These are phyloP conservation scores for Antechinus stuartii DNA, from an alignment of 2,113 vertebrate species.

Conservation along the genomic window DNA sequence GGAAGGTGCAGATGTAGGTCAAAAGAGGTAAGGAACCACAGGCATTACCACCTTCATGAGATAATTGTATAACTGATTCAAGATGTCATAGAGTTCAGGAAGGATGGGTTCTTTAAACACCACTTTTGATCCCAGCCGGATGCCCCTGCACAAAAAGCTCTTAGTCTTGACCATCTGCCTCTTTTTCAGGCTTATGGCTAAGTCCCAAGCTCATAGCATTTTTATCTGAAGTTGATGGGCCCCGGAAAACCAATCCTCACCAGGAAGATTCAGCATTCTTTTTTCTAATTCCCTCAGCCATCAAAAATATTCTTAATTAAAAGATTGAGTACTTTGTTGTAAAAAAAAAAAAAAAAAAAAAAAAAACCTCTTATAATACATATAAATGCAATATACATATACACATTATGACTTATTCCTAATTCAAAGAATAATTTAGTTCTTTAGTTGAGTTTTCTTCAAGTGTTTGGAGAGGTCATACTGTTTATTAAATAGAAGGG, in stretches of 20 bases:
- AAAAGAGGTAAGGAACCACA: conserved; percentile 3
- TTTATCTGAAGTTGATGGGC: not conserved
- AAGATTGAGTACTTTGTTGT: conserved; percentile 6
- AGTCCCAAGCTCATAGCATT: not conserved
- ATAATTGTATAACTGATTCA: conserved; percentile 29
- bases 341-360: not conserved
- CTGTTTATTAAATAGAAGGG: conserved; percentile 11
- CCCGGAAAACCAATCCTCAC: conserved; percentile 21
- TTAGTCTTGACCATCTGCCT: not conserved
- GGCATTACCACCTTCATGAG: not conserved
- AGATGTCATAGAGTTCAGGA: conserved; percentile 12
- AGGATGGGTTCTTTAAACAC: not conserved
- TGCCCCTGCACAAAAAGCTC: not conserved
- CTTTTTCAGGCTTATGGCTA: conserved; percentile 11
- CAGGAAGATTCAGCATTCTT: not conserved
- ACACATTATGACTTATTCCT: not conserved
- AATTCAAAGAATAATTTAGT: not conserved
- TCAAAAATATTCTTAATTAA: conserved; percentile 16
- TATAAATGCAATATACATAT: not conserved
- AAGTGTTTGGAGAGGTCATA: not conserved
- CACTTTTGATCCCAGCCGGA: not conserved
- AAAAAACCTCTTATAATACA: not conserved
- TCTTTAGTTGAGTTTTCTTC: conserved; percentile 35
- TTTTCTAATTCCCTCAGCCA: not conserved
- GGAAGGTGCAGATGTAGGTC: not conserved